These are phyloP conservation scores for Morelia viridis DNA, from an alignment of 2,797 vertebrate genomes.

Conservation along the genomic window DNA sequence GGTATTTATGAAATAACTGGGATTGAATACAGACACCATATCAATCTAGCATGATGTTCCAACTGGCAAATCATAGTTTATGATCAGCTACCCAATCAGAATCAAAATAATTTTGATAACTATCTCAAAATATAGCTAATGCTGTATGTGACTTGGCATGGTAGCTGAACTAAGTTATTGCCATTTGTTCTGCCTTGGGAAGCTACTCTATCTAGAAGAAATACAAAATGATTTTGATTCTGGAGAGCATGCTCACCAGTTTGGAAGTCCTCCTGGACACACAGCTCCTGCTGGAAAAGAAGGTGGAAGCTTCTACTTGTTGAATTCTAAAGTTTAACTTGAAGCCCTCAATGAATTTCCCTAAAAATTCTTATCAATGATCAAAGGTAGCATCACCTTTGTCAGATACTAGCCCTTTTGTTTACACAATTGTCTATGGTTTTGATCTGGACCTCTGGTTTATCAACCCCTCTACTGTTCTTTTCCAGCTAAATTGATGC, in stretches of 20 bases:
- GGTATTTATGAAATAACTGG: not conserved
- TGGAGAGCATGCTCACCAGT: not conserved
- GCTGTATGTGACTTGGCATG: not conserved
- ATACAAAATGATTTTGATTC: not conserved
- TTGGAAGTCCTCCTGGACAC: not conserved
- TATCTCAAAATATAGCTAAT: not conserved
- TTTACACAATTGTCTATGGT: not conserved
- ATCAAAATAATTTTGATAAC: not conserved
- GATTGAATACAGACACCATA: not conserved
- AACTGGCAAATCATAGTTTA: not conserved
- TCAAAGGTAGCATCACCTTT: not conserved
- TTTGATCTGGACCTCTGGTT: not conserved
- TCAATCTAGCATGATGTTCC: not conserved
- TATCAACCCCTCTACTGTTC: not conserved
- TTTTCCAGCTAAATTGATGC: not conserved
- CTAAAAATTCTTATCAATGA: not conserved
- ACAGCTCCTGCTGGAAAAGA: not conserved
- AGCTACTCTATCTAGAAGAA: not conserved
- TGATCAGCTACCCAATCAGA: not conserved
- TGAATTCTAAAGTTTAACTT: not conserved
- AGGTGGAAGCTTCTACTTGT: not conserved
- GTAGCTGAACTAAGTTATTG: not conserved
- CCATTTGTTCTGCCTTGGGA: not conserved
- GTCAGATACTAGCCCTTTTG: not conserved
- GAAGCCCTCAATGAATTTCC: conserved; percentile 1